Base-by-base conservation (phyloP, 1,140 invertebrate genomes). In the Cydia strobilella region DNA sequence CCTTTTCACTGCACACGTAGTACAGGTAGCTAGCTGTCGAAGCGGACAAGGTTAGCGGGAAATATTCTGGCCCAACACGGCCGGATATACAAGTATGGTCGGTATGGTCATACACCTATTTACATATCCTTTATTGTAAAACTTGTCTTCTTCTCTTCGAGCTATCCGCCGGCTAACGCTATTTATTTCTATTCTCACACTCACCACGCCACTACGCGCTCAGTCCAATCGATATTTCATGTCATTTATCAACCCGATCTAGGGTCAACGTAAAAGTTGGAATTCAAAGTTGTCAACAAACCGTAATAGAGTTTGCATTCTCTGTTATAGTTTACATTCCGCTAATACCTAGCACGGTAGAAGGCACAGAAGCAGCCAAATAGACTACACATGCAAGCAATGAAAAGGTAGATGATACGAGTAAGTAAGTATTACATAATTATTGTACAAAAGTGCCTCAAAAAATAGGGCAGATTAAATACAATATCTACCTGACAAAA, bases 21-120 rank as follows among this genome's bases (percentile, higher is more conserved):
- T n/a, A n/a, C n/a, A n/a, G 12, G 54, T 59, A 10, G 54, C 45
- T 74, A 71, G 48, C 45, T 59, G 23, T 10, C 9, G 51, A 39
- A 39, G 51, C 72, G 31, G 18, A n/a, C 76, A 81, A 80, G 80
- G 77, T 72, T 75, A 80, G 74, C 78, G 13, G 59, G 77, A 75
- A 75, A 77, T 66, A 20, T 39, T 69, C 12, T 35, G 63, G 63
- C 23, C 23, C 5, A n/a, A 27, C 63, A 23, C 54, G 20, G 23
- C 25, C 63, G 27, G 25, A 31, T 27, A 27, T 15, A 27, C 62
- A 66, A 66, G 63, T 27, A 3, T 35, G 27, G 12, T 20, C 54
- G 20, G 54, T 59, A 59, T 59, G 54, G 54, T 59, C 54, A 59
- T 59, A 59, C 54, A 23, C 9, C 20, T 59, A 59, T 23, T 10